Conservation (phyloP, 2,888 invertebrate species). For the Eristalis pertinax region DNA sequence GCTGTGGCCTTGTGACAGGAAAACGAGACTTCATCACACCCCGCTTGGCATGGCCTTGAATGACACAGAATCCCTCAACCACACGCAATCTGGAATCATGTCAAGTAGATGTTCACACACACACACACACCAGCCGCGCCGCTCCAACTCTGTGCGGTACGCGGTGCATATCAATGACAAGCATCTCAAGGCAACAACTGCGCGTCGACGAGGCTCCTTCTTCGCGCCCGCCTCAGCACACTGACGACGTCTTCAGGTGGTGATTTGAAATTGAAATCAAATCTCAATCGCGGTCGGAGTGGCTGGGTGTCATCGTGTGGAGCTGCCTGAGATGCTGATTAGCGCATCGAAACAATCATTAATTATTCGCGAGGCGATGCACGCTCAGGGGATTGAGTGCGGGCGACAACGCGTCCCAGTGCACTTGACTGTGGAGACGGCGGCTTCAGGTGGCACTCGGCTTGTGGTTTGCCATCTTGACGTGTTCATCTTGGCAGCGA, state of each 20-base stretch:
- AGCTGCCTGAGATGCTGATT: constrained; percentile 5
- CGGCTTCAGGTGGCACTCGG: neutral
- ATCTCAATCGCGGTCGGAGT: constrained; percentile 45
- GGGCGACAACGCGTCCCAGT: neutral
- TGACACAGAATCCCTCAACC: constrained; percentile 47
- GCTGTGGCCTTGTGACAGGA: neutral
- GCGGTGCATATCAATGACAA: constrained; percentile 52
- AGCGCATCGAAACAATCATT: constrained; percentile 24
- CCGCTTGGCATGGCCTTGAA: constrained; percentile 51
- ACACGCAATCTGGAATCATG: constrained; percentile 51
- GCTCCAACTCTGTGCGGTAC: constrained; percentile 4
- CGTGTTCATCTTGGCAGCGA: neutral
- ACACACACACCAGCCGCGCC: neutral
- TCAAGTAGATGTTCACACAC: constrained; percentile 2
- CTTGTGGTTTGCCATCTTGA: neutral
- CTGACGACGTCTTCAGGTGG: constrained; percentile 21
- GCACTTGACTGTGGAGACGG: neutral
- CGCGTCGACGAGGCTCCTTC: constrained; percentile 15
- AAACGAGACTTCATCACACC: constrained; percentile 46
- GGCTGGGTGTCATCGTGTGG: constrained; percentile 1
- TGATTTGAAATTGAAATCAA: constrained; percentile 57
- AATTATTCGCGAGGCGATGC: constrained; percentile 19
- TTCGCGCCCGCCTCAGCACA: constrained; percentile 22
- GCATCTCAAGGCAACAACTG: constrained; percentile 11
- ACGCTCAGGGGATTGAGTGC: neutral